Conservation (phyloP, 2,888 invertebrate species). For the Eupithecia insigniata region DNA sequence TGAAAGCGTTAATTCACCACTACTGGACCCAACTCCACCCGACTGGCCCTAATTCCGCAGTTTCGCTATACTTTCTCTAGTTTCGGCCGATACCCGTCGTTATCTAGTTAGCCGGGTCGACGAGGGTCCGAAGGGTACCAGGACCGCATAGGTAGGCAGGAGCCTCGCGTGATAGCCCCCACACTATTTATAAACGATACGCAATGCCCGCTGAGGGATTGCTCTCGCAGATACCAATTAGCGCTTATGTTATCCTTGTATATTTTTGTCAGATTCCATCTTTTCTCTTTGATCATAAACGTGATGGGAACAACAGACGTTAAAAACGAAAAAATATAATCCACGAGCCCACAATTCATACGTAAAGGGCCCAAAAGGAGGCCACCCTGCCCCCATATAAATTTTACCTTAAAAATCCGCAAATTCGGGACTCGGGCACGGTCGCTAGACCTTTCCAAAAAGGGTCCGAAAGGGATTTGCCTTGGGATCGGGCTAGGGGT, state of each 20-base stretch:
- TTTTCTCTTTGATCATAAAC: constrained; percentile 38
- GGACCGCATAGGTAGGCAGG: constrained; percentile 51
- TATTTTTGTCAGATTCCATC: constrained; percentile 37
- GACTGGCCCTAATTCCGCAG: constrained; percentile 65
- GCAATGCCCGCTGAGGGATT: constrained; percentile 72
- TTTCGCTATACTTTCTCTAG: constrained; percentile 81
- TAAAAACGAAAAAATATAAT: constrained; percentile 46
- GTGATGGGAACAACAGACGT: constrained; percentile 28
- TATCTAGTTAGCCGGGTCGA: constrained; percentile 83
- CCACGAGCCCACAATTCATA: constrained; percentile 47
- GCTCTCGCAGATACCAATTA: constrained; percentile 75
- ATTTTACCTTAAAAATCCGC: constrained; percentile 85
- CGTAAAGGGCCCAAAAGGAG: constrained; percentile 38
- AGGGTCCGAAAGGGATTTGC: constrained; percentile 84
- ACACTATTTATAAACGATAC: constrained; percentile 70
- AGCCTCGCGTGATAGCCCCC: constrained; percentile 67
- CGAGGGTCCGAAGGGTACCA: constrained; percentile 73
- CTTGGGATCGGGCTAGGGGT: constrained; percentile 75
- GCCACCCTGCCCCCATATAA: constrained; percentile 72
- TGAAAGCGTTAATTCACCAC: constrained; percentile 66
- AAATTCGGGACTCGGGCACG: constrained; percentile 81
- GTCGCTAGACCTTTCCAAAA: constrained; percentile 76
- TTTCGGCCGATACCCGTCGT: constrained; percentile 79
- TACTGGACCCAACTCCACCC: constrained; percentile 24
- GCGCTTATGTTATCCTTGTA: constrained; percentile 67